phyloP scores from a whole-genome alignment of 2,113 vertebrate species.

The Pipra filicauda region DNA sequence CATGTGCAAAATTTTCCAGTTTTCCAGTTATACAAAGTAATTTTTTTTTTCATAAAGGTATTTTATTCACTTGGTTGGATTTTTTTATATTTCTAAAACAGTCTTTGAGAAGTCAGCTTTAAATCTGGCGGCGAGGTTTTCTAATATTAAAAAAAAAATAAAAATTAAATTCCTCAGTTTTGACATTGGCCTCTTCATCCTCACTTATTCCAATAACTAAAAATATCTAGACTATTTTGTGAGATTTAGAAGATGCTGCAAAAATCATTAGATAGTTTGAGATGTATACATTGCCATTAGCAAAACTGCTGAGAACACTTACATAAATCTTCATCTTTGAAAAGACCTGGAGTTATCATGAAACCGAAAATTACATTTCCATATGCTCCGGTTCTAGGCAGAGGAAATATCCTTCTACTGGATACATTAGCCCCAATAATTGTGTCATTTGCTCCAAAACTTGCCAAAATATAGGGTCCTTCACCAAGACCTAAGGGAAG shows the following conservation, averaged over 20 bases:
- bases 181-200: not conserved
- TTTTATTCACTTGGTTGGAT: not conserved
- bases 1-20: not conserved
- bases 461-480: slow-evolving; percentile 90
- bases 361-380: slow-evolving; percentile 87
- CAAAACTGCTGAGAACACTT: slow-evolving; percentile 69
- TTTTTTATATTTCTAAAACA: not conserved
- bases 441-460: slow-evolving; percentile 81
- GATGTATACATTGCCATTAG: not conserved
- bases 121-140: not conserved
- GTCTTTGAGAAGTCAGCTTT: not conserved
- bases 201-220: not conserved
- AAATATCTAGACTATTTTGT: not conserved
- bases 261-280: not conserved
- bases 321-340: slow-evolving; percentile 89
- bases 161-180: not conserved
- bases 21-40: not conserved
- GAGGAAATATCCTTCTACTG: slow-evolving; percentile 85
- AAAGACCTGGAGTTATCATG: slow-evolving; percentile 92
- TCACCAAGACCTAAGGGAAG: slow-evolving; percentile 85
- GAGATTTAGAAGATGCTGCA: not conserved
- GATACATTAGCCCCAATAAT: slow-evolving; percentile 88
- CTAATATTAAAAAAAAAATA: not conserved
- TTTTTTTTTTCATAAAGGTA: not conserved
- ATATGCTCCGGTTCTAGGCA: slow-evolving; percentile 74